Base-by-base conservation (phyloP, 2,113 vertebrate species). In the Pseudorasbora parva region DNA sequence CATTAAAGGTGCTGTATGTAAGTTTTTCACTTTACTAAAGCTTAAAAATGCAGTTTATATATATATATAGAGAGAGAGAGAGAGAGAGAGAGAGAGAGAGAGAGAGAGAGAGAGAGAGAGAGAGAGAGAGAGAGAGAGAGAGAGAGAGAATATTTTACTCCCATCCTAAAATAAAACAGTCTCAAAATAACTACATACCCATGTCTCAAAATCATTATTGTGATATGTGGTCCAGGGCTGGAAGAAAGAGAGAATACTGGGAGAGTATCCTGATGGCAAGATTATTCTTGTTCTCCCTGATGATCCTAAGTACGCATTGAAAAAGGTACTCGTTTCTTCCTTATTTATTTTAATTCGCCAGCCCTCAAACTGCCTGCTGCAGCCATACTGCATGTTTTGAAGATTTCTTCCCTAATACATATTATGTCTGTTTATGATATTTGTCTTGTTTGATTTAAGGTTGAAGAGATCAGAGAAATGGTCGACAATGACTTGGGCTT, bases 401-500 rank as follows among this genome's bases (percentile, higher is more conserved):
- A 21, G 3, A 21, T 17, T 7, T 47, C 23, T 47, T 49, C 45
- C 14, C 14, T 2, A n/a, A 43, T 43, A n/a, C 6, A 60, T 62
- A 21, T 49, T 17, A 56, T 10, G 14, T 14, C 47, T 76, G 0
- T 56, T 45, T 74, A 33, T 37, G n/a, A 41, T 37, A 37, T 41
- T 21, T 56, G 11, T 23, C 8, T 23, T 37, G 4, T 78, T 30
- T 71, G 25, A 19, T 25, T 33, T 86, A 56, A 99, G 98, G 97
- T 99, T 69, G 97, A 99, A 85, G 98, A 99, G 92, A 99, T 99
- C 83, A 94, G 98, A 92, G 98, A 99, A 93, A 97, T 99, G 96
- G 98, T 99, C 90, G 98, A 99, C 95, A 99, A 96, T 86, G 98
- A 99, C 89, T 93, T 99, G 84, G 98, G 98, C 88, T 99, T 99